These are phyloP conservation scores for Leptothorax acervorum DNA, from an alignment of 2,888 invertebrate species.

Conservation along the genomic window DNA sequence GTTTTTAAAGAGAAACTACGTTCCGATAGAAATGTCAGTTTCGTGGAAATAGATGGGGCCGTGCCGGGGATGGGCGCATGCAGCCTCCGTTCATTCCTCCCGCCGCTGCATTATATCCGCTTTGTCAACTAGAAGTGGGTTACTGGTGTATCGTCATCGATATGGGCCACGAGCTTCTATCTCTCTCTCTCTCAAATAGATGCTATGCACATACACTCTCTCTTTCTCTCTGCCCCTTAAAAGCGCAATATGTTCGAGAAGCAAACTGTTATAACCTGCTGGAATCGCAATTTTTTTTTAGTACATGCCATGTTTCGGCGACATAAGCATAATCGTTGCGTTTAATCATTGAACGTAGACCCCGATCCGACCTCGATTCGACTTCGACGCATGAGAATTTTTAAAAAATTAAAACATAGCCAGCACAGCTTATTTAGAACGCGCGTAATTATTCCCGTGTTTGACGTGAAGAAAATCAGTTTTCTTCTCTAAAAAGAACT, in stretches of 20 bases:
- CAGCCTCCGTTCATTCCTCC: conserved; percentile 56
- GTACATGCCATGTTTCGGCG: neutral
- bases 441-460: neutral
- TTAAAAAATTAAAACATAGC: neutral
- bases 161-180: conserved; percentile 45
- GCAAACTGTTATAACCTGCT: conserved; percentile 36
- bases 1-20: conserved; percentile 72
- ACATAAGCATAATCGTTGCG: neutral
- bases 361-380: neutral
- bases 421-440: neutral
- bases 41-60: conserved; percentile 71
- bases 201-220: neutral
- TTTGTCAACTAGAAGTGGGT: conserved; percentile 71
- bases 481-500: neutral
- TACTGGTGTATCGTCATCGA: conserved; percentile 64
- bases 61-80: conserved; percentile 42
- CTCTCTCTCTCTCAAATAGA: neutral
- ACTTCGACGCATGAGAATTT: neutral
- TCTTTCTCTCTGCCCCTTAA: conserved; percentile 17
- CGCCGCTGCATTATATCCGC: conserved; percentile 72
- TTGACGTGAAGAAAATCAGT: neutral
- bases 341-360: neutral
- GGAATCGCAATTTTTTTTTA: conserved; percentile 45
- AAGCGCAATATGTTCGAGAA: conserved; percentile 46
- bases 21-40: conserved; percentile 75